Conservation (phyloP, 2,113 vertebrate species). For the Merops nubicus region DNA sequence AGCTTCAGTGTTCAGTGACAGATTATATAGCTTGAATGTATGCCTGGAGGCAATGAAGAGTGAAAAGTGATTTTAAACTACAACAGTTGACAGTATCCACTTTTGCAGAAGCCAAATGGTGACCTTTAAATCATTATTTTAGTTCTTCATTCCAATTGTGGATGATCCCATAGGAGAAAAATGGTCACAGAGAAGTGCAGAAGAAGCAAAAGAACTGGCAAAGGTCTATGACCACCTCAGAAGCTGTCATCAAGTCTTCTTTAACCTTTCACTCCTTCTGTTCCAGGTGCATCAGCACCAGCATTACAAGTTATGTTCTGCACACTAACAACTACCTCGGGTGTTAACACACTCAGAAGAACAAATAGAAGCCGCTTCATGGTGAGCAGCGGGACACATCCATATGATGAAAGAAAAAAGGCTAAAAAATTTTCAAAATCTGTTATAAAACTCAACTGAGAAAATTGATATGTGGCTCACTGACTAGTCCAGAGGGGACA, state of each 20-base stretch:
- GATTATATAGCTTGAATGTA: background rate
- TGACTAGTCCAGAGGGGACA: background rate
- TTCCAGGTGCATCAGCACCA: background rate
- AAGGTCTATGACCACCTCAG: background rate
- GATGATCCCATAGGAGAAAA: background rate
- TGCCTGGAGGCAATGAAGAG: background rate
- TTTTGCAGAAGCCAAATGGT: background rate
- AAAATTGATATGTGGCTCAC: background rate
- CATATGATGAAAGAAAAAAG: background rate
- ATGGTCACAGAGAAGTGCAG: background rate
- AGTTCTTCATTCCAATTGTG: background rate
- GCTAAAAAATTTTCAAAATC: background rate
- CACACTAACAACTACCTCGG: background rate
- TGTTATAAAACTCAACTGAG: background rate
- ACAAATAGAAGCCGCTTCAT: background rate
- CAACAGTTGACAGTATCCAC: background rate
- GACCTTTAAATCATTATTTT: background rate
- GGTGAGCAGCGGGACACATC: background rate
- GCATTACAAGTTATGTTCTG: background rate
- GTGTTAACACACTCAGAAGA: background rate
- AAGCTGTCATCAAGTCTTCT: background rate
- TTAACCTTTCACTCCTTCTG: background rate
- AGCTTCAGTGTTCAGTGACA: background rate
- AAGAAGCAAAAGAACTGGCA: background rate
- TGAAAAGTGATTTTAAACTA: background rate